These are phyloP conservation scores for Callithrix jacchus DNA, from an alignment of 2,113 vertebrate genomes.

Conservation along the genomic window DNA sequence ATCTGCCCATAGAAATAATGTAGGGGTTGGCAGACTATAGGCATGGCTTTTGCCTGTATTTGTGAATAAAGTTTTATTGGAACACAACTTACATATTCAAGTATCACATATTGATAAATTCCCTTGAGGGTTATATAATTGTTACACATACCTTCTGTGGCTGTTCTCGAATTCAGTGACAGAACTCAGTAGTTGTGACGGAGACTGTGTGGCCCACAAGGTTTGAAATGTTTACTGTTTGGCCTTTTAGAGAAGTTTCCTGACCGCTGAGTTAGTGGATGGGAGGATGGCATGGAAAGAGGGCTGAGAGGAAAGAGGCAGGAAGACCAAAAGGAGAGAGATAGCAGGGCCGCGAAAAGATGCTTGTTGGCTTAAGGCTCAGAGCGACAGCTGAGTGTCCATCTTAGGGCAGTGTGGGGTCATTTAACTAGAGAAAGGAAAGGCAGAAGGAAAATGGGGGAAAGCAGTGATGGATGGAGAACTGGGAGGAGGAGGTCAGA, in stretches of 20 bases:
- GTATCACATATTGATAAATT: not conserved
- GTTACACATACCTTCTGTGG: not conserved
- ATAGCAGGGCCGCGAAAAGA: not conserved
- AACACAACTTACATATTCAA: not conserved
- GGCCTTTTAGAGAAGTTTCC: not conserved
- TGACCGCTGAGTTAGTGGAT: not conserved
- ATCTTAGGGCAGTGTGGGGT: not conserved
- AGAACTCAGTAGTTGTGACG: not conserved
- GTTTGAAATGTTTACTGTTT: not conserved
- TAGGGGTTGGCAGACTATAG: not conserved
- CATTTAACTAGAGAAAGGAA: not conserved
- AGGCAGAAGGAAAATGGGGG: not conserved
- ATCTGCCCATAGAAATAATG: not conserved
- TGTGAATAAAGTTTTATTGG: slow-evolving; percentile 4
- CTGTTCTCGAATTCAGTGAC: not conserved
- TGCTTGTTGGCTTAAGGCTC: not conserved
- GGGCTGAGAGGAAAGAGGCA: not conserved
- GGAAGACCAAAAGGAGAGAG: not conserved
- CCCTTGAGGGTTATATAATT: not conserved
- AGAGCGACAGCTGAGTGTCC: not conserved
- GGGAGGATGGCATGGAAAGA: not conserved
- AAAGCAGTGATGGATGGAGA: not conserved
- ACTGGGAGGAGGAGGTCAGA: not conserved
- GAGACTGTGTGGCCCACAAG: not conserved
- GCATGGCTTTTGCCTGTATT: not conserved